A percentile compares a stretch with the other conserved stretches of the same genome.
phyloP scores from a whole-genome alignment of 2,797 vertebrate species.

The Pelobates cultripes region DNA sequence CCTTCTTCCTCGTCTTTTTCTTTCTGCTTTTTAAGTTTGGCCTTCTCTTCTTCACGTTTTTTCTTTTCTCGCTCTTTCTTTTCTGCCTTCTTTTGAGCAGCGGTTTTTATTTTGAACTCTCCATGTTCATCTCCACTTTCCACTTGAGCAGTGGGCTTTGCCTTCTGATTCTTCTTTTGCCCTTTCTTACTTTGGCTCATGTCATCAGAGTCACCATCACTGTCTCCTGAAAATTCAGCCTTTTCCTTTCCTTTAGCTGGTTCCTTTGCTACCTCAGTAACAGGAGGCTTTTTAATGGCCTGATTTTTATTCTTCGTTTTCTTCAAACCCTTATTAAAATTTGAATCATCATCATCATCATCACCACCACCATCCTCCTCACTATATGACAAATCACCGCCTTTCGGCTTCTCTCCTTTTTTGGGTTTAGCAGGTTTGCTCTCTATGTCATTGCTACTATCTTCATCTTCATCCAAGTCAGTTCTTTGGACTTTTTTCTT shows the following conservation, averaged over 20 bases:
- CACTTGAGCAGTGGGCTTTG: slow-evolving; percentile 68
- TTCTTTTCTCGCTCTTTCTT: slow-evolving; percentile 93
- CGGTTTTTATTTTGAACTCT: slow-evolving; percentile 91
- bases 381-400: slow-evolving; percentile 73
- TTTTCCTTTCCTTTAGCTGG: slow-evolving; percentile 61
- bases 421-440: slow-evolving; percentile 77
- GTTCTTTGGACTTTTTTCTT: slow-evolving; percentile 87
- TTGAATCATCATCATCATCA: slow-evolving; percentile 64
- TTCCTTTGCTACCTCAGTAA: slow-evolving; percentile 75
- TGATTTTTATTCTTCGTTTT: slow-evolving; percentile 79
- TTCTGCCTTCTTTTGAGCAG: slow-evolving; percentile 96
- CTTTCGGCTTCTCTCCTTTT: slow-evolving; percentile 68
- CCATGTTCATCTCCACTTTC: slow-evolving; percentile 79
- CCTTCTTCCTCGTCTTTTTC: slow-evolving; percentile 79
- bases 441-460: slow-evolving; percentile 78
- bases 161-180: slow-evolving; percentile 82
- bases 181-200: slow-evolving; percentile 73
- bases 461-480: slow-evolving; percentile 82
- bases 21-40: slow-evolving; percentile 83
- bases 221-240: slow-evolving; percentile 66
- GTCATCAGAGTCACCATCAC: slow-evolving; percentile 79
- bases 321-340: slow-evolving; percentile 55
- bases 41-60: slow-evolving; percentile 86
- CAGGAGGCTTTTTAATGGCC: slow-evolving; percentile 65
- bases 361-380: slow-evolving; percentile 61